These are phyloP conservation scores for Axis porcinus DNA, from an alignment of 2,113 vertebrate species.

Conservation along the genomic window DNA sequence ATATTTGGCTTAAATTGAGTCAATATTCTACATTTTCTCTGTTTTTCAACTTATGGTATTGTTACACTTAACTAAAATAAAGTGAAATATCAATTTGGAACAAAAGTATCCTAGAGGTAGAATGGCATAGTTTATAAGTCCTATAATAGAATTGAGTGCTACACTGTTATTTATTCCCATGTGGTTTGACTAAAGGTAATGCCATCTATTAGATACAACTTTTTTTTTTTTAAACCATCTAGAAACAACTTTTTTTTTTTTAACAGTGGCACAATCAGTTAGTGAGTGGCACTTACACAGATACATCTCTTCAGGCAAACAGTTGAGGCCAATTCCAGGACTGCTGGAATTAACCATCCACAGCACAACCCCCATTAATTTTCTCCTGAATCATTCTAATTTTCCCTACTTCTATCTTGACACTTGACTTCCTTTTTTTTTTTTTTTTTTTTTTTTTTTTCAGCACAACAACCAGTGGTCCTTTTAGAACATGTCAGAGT, in stretches of 20 bases:
- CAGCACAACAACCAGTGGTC: not conserved
- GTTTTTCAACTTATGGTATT: not conserved
- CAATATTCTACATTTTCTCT: not conserved
- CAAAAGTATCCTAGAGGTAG: not conserved
- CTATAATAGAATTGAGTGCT: not conserved
- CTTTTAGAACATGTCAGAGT: not conserved
- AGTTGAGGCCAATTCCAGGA: not conserved
- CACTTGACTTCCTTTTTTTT: not conserved
- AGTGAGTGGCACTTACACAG: not conserved
- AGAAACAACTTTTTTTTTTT: not conserved
- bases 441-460: not conserved
- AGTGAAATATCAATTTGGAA: not conserved
- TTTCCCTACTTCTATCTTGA: not conserved
- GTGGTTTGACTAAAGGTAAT: not conserved
- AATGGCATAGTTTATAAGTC: not conserved
- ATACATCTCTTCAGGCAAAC: not conserved
- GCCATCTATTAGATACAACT: not conserved
- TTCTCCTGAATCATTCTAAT: not conserved
- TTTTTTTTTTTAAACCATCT: not conserved
- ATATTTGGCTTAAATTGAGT: not conserved
- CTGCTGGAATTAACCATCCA: not conserved
- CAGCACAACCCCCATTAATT: not conserved
- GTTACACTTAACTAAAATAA: too few relatives aligned
- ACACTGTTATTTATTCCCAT: not conserved
- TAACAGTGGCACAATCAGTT: not conserved